Base-by-base conservation (phyloP, 2,888 invertebrate species). In the Eupithecia inturbata region DNA sequence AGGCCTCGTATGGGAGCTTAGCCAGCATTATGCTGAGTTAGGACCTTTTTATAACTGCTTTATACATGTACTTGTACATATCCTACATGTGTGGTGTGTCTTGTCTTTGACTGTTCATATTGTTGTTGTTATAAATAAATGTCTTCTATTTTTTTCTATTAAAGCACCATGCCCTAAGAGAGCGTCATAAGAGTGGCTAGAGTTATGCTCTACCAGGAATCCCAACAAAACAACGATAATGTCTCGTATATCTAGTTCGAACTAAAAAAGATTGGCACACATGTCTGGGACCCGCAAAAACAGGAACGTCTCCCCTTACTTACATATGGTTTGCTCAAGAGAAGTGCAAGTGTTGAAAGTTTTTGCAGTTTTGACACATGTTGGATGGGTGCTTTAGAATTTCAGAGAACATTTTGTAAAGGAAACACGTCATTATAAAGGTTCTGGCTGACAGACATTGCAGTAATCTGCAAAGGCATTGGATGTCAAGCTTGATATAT, bases 201-300 rank as follows among this genome's bases (percentile, higher is more conserved):
- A 53, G 49, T 0, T 36, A 36, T 0, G 36, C 22, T 53, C 53
- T 57, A 14, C 26, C 57, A 26, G 26, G 5, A 57, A 57, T 26
- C 12, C 57, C 14, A 57, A 57, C 9, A 57, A 57, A 22, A 57
- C 9, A 22, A 53, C 5, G n/a, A n/a, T 49, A 49, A 49, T n/a
- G n/a, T 28, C 57, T 60, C 22, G n/a, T 22, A 28, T 14, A 19
- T 19, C 31, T 69, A 64, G 64, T 72, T 67, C 26, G 22, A 53
- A 64, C 45, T 70, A 31, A 71, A 75, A 67, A 49, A 41, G 4
- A 41, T n/a, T n/a, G 49, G 19, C 26, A 68, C 78, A 77, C 70
- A 69, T 79, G 79, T 63, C 66, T 53, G 41, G 68, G 63, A 53
- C 49, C 49, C 22, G 22, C 70, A 77, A 78, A 79, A 79, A 76